phyloP scores from a whole-genome alignment of 2,113 vertebrate genomes.

The Athene noctua region DNA sequence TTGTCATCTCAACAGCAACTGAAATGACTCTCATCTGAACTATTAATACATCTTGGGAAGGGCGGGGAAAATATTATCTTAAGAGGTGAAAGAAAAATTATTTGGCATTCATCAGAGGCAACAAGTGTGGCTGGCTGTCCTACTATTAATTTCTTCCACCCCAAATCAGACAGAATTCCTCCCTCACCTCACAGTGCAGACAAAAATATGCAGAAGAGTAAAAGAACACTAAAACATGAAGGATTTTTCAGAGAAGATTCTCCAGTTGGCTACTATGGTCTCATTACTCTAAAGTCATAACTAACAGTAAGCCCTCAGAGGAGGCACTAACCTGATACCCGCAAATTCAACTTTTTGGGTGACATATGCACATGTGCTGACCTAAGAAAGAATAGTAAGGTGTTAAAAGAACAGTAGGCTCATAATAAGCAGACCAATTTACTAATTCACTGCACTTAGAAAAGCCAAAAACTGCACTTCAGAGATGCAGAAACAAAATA shows the following conservation, averaged over 20 bases:
- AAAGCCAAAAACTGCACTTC: not conserved
- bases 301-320: not conserved
- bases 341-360: slow-evolving; percentile 98
- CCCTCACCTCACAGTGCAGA: not conserved
- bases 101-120: not conserved
- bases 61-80: not conserved
- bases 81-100: not conserved
- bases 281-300: not conserved
- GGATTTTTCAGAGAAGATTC: not conserved
- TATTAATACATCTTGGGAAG: not conserved
- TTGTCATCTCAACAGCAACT: not conserved
- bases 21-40: not conserved
- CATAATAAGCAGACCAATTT: not conserved
- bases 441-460: not conserved
- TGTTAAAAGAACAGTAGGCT: not conserved
- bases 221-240: not conserved
- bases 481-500: not conserved
- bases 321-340: slow-evolving; percentile 87
- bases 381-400: slow-evolving; percentile 70
- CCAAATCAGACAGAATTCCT: not conserved
- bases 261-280: not conserved
- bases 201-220: not conserved
- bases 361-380: slow-evolving; percentile 94
- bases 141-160: not conserved
- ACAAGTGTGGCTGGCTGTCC: not conserved